Evolutionary conservation across 2,888 invertebrate species (phyloP).

Genomic region (Saturnia pavonia): DNA sequence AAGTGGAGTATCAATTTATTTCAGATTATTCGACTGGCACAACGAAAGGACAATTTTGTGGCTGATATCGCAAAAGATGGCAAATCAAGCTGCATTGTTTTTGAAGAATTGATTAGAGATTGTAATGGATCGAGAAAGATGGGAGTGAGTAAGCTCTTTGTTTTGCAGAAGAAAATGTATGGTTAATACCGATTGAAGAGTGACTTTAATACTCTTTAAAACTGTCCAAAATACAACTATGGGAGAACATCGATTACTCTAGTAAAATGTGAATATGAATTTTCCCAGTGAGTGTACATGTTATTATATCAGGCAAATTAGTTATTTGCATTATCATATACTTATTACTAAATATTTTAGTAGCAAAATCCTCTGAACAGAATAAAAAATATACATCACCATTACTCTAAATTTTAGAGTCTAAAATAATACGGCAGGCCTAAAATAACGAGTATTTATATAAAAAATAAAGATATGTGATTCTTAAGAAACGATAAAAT

Average conservation of each 20-base stretch:
- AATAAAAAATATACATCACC: not conserved
- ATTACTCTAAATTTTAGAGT: not conserved
- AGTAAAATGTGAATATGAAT: not conserved
- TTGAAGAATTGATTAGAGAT: not conserved
- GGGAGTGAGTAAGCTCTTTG: not conserved
- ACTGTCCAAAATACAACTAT: not conserved
- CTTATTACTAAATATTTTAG: not conserved
- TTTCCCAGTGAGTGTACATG: not conserved
- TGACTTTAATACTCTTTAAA: too few species aligned
- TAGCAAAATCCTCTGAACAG: not conserved
- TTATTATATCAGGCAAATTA: not conserved
- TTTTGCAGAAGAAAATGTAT: not conserved
- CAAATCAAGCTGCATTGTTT: not conserved
- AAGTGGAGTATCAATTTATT: not conserved
- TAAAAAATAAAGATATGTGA: conserved; percentile 26
- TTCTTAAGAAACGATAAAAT: conserved; percentile 31
- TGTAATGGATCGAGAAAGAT: not conserved
- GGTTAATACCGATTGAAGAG: not conserved
- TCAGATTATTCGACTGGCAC: not conserved
- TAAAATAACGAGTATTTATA: conserved; percentile 4
- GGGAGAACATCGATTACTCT: not conserved
- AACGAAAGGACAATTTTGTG: too few species aligned
- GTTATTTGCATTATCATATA: not conserved
- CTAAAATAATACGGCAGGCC: not conserved
- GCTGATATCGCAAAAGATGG: not conserved